A percentile compares a stretch with the other conserved stretches of the same genome.
Conservation (phyloP, 1,140 invertebrate genomes). For the Elysia chlorotica region DNA sequence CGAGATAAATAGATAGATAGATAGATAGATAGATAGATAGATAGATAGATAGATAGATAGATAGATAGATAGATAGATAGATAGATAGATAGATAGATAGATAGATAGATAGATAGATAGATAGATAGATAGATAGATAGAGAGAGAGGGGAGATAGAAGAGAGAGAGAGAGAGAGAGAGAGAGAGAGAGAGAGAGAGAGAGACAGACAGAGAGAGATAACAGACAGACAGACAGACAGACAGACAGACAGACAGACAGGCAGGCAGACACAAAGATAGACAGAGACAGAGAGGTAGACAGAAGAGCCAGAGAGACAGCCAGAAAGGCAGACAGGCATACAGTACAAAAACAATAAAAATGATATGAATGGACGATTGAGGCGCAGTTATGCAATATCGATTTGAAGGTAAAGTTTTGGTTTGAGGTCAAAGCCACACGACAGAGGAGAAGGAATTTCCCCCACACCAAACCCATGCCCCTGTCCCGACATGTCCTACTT, state of each 20-base stretch:
- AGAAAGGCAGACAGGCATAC: background rate
- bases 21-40: conserved; percentile 1
- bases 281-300: background rate
- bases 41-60: background rate
- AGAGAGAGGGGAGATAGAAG: background rate
- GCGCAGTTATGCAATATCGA: too few species aligned
- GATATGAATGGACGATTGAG: too few species aligned
- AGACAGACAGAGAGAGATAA: background rate
- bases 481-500: too few species aligned
- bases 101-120: background rate
- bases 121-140: background rate
- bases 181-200: background rate
- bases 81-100: conserved; percentile 1
- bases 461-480: too few species aligned
- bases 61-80: conserved; percentile 2
- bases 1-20: background rate
- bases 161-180: background rate
- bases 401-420: too few species aligned
- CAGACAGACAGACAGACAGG: background rate
- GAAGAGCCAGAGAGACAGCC: background rate
- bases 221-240: background rate
- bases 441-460: too few species aligned
- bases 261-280: background rate
- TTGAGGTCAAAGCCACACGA: too few species aligned
- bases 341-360: background rate